These are phyloP conservation scores for Epinotia ramella DNA, from an alignment of 2,888 invertebrate species.

Conservation along the genomic window DNA sequence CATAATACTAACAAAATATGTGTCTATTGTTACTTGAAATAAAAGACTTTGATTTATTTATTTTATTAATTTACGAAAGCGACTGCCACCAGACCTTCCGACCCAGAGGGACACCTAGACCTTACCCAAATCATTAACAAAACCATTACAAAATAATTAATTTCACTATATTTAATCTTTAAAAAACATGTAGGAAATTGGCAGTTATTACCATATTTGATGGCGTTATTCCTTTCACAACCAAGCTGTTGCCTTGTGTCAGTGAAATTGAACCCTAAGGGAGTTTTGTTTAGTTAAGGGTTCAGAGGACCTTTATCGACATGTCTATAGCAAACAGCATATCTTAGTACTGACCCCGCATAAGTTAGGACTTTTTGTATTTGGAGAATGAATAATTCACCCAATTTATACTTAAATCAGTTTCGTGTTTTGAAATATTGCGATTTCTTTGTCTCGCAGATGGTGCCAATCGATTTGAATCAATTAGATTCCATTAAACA, in stretches of 20 bases:
- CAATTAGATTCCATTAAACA: background rate
- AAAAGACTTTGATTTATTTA: too few species aligned
- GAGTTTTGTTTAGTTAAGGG: slow-evolving; percentile 30
- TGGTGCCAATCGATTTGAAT: background rate
- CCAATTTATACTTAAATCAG: slow-evolving; percentile 21
- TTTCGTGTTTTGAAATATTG: slow-evolving; percentile 23
- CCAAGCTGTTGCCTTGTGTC: background rate
- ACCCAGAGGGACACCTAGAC: too few species aligned
- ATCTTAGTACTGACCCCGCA: background rate
- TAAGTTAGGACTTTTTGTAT: background rate
- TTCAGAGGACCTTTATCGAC: background rate
- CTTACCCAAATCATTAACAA: too few species aligned
- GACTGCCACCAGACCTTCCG: too few species aligned
- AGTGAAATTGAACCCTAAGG: slow-evolving; percentile 18
- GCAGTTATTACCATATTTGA: background rate
- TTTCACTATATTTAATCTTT: too few species aligned
- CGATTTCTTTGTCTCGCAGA: slow-evolving; percentile 6
- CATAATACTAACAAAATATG: too few species aligned
- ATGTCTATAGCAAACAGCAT: background rate
- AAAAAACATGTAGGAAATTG: background rate
- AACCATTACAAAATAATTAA: too few species aligned
- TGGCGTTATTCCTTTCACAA: slow-evolving; percentile 22
- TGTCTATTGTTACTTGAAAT: too few species aligned
- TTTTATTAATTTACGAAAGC: too few species aligned
- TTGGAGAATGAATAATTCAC: background rate